Conservation (phyloP, 1,140 invertebrate genomes). For the Apis laboriosa region DNA sequence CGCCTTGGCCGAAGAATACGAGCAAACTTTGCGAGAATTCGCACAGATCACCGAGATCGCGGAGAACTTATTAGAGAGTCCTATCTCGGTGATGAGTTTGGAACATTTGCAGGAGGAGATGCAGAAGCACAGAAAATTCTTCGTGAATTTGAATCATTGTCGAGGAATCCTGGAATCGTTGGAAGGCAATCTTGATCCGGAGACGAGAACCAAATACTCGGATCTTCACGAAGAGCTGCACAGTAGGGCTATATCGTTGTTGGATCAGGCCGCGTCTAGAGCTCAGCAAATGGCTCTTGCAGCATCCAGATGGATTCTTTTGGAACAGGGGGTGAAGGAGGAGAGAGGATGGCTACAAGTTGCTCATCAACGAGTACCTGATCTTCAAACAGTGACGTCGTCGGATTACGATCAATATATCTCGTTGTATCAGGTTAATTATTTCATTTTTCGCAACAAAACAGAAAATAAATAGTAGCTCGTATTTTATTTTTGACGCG, state of each 20-base stretch:
- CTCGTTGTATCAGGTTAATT: slow-evolving; percentile 86
- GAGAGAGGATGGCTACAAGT: slow-evolving; percentile 91
- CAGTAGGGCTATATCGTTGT: slow-evolving; percentile 85
- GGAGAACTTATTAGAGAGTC: slow-evolving; percentile 88
- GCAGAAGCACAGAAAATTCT: slow-evolving; percentile 93
- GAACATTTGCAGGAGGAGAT: slow-evolving; percentile 92
- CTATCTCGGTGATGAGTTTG: slow-evolving; percentile 87
- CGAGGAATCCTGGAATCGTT: slow-evolving; percentile 91
- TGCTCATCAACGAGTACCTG: slow-evolving; percentile 89
- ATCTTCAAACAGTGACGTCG: slow-evolving; percentile 88
- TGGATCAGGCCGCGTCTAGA: slow-evolving; percentile 89
- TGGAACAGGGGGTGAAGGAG: slow-evolving; percentile 90
- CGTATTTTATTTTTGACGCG: not conserved
- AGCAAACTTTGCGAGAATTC: slow-evolving; percentile 92
- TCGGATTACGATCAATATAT: slow-evolving; percentile 92
- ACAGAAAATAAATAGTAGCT: not conserved
- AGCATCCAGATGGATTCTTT: slow-evolving; percentile 89
- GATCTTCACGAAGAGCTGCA: slow-evolving; percentile 89
- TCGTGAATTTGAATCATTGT: slow-evolving; percentile 92
- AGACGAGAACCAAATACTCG: slow-evolving; percentile 87
- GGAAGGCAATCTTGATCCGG: slow-evolving; percentile 90
- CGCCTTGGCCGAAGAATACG: slow-evolving; percentile 90
- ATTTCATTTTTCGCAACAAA: not conserved
- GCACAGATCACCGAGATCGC: slow-evolving; percentile 91
- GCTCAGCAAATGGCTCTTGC: slow-evolving; percentile 91